Percentiles rank a stretch among this genome's conserved stretches.
Conservation (phyloP, 2,888 invertebrate genomes). For the Troides helena region DNA sequence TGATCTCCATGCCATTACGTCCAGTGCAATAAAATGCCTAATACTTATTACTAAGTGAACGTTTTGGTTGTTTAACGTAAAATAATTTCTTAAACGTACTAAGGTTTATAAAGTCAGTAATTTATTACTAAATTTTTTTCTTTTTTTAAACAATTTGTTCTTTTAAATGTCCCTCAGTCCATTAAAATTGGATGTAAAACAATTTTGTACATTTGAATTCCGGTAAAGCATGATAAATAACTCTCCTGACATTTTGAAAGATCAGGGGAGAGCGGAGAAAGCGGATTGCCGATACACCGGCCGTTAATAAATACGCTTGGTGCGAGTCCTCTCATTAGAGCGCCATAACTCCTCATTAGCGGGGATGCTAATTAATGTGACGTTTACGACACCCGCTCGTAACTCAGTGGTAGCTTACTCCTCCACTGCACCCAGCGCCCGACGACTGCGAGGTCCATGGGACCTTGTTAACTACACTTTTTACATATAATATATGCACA, state of each 20-base stretch:
- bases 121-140: background rate
- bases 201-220: conserved; percentile 4
- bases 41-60: no score
- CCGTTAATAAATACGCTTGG: conserved; percentile 62
- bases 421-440: conserved; percentile 32
- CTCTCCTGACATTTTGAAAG: conserved; percentile 16
- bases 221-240: conserved; percentile 27
- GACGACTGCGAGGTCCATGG: conserved; percentile 21
- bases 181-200: background rate
- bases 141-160: no score
- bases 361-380: conserved; percentile 78
- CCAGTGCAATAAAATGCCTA: no score
- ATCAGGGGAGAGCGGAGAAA: conserved; percentile 16
- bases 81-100: no score
- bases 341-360: conserved; percentile 79
- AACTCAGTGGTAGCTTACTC: conserved; percentile 38
- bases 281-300: conserved; percentile 33
- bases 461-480: conserved; percentile 35
- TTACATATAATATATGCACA: conserved; percentile 4
- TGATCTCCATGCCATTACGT: no score
- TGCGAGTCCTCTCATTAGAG: conserved; percentile 75
- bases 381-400: conserved; percentile 71
- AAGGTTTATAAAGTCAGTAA: background rate
- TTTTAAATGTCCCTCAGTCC: background rate
- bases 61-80: no score